phyloP scores from a whole-genome alignment of 2,888 invertebrate genomes.

The Dugesia japonica region DNA sequence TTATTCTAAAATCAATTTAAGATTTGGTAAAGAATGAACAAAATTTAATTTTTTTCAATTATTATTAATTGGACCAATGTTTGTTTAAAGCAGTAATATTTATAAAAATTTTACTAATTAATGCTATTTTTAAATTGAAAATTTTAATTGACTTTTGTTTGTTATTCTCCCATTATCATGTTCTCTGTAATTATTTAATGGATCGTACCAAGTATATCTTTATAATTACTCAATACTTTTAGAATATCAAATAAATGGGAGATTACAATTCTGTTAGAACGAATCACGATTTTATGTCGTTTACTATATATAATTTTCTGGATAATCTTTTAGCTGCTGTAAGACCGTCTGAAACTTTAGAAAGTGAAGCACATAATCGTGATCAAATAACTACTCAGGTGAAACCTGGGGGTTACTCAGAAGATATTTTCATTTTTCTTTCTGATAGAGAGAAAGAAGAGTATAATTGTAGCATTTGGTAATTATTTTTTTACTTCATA shows the following conservation, averaged over 20 bases:
- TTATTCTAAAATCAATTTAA: no score
- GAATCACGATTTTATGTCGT: conserved; percentile 29
- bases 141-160: background rate
- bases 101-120: background rate
- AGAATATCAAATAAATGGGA: background rate
- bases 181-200: background rate
- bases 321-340: conserved; percentile 26
- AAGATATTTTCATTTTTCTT: conserved; percentile 32
- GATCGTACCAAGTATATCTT: background rate
- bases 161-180: background rate
- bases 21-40: no score
- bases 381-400: conserved; percentile 3
- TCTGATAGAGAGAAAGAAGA: conserved; percentile 33
- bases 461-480: conserved; percentile 32
- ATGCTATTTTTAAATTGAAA: background rate
- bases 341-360: background rate
- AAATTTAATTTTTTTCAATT: no score
- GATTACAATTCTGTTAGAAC: conserved; percentile 8
- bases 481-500: no score
- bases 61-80: no score
- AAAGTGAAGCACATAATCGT: background rate
- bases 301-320: conserved; percentile 29
- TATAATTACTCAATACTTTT: background rate
- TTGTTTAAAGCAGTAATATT: conserved; percentile 9
- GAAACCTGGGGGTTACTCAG: conserved; percentile 31